These are phyloP conservation scores for Agriopis aurantiaria DNA, from an alignment of 2,888 invertebrate genomes.

Conservation along the genomic window DNA sequence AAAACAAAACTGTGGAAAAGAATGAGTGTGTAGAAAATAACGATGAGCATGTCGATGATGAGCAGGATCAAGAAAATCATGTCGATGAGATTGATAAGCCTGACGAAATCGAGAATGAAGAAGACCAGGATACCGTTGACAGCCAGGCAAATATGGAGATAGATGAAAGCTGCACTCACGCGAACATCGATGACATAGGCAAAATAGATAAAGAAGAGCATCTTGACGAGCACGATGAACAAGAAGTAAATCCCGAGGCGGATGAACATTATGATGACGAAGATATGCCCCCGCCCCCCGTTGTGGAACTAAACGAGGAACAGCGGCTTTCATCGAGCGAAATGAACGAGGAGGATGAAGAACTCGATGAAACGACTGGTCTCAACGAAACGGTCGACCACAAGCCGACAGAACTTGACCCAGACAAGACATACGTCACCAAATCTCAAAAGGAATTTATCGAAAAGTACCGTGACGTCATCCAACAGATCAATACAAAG, in stretches of 20 bases:
- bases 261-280: slow-evolving; percentile 73
- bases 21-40: slow-evolving; percentile 53
- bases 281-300: slow-evolving; percentile 72
- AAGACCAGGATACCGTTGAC: slow-evolving; percentile 58
- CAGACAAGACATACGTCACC: slow-evolving; percentile 76
- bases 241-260: slow-evolving; percentile 60
- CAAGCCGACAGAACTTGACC: slow-evolving; percentile 67
- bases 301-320: slow-evolving; percentile 82
- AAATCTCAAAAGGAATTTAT: slow-evolving; percentile 81
- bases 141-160: slow-evolving; percentile 60
- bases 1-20: slow-evolving; percentile 51
- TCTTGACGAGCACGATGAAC: slow-evolving; percentile 61
- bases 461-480: slow-evolving; percentile 75
- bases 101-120: slow-evolving; percentile 61
- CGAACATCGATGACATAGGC: slow-evolving; percentile 54
- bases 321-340: slow-evolving; percentile 73
- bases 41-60: slow-evolving; percentile 54
- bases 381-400: slow-evolving; percentile 67
- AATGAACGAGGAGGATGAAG: slow-evolving; percentile 69
- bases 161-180: slow-evolving; percentile 50
- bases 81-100: slow-evolving; percentile 53
- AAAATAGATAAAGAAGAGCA: slow-evolving; percentile 48
- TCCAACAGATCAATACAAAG: slow-evolving; percentile 82
- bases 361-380: slow-evolving; percentile 60
- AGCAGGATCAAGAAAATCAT: slow-evolving; percentile 55